Conservation (phyloP, 2,888 invertebrate species). For the Hydroisotoma schaefferi region DNA sequence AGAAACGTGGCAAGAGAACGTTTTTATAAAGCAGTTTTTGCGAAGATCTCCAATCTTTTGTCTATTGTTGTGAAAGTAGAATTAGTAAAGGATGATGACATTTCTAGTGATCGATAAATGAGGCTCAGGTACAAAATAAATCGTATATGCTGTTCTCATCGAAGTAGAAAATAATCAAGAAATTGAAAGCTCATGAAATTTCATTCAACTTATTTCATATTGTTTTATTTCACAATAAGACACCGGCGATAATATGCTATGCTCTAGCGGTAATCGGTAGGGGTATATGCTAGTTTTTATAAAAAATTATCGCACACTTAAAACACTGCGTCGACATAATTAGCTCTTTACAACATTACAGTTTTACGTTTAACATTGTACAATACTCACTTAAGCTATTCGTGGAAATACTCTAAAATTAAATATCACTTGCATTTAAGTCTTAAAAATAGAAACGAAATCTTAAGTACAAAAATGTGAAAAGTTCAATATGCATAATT, state of each 20-base stretch:
- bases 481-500: not conserved
- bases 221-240: conserved; percentile 18
- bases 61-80: conserved; percentile 5
- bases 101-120: not conserved
- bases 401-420: not conserved
- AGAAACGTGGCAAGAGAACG: conserved; percentile 35
- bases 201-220: conserved; percentile 4
- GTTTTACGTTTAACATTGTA: not conserved
- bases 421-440: conserved; percentile 15
- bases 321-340: too few relatives aligned
- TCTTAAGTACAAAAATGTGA: conserved; percentile 6
- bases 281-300: too few relatives aligned
- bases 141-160: not conserved
- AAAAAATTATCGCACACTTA: too few relatives aligned
- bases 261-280: too few relatives aligned
- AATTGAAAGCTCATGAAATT: conserved; percentile 1
- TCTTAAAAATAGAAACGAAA: not conserved
- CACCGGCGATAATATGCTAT: conserved; percentile 6
- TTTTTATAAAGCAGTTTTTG: conserved; percentile 14
- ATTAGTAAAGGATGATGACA: not conserved
- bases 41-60: not conserved
- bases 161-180: not conserved
- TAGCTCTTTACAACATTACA: conserved; percentile 1
- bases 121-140: not conserved
- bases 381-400: not conserved